Base-by-base conservation (phyloP, 2,113 vertebrate genomes). In the Phoxinus phoxinus region DNA sequence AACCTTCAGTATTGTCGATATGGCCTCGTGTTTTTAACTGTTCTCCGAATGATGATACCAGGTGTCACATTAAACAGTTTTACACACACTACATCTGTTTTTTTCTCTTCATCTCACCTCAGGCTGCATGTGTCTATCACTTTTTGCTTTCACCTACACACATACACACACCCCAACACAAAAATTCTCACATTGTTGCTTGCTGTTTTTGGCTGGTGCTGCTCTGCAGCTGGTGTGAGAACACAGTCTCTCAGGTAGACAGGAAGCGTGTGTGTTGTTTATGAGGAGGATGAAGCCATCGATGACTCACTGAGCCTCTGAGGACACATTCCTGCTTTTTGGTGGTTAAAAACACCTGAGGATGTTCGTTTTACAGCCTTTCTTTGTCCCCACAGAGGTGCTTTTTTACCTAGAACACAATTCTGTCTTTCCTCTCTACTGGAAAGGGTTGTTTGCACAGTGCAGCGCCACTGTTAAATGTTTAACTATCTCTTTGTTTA, bases 191-290 rank as follows among this genome's bases (percentile, higher is more conserved):
- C 77, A 76, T 74, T 41, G 67, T 74, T 73, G 81, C 53, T 87
- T 75, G 30, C 74, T 71, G 86, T 90, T 75, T 87, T 89, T 89
- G 84, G 86, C 87, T 85, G 65, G 69, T 80, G 91, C 89, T 69
- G 37, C 85, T 21, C 44, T 87, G 83, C 37, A 87, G 88, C 88
- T 92, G 88, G 61, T 83, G 65, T 83, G 48, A 77, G 58, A 69
- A 69, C 61, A 67, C 63, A 69, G 61, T 83, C 67, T 83, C 81
- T 72, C 81, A 87, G 74, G 78, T 87, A 71, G 59, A 77, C 53
- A 71, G 56, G 44, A 30, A 72, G 81, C 25, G 46, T 86, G 81
- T 83, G 80, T 72, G 80, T 69, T 85, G 75, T 78, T 51, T 21
- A 58, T 72, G 76, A 79, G 32, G 23, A 79, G 23, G 51, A 61